Conservation (phyloP, 2,888 invertebrate species). For the Perizoma flavofasciatum region DNA sequence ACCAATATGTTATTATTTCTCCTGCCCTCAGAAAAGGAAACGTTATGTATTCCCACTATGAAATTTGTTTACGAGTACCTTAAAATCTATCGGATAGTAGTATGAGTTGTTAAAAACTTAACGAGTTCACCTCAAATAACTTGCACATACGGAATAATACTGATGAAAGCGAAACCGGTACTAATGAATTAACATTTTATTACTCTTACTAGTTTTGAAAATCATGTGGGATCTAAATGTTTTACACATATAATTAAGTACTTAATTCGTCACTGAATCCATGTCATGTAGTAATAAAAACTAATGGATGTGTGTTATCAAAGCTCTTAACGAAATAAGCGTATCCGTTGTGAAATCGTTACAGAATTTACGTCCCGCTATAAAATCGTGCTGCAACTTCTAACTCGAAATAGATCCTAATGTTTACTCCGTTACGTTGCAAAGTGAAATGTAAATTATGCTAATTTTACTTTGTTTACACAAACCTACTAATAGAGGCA, state of each 20-base stretch:
- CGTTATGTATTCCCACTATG: not conserved
- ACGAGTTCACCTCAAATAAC: slow-evolving; percentile 1
- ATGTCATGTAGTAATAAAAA: slow-evolving; percentile 43
- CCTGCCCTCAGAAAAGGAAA: no score
- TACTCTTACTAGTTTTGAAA: slow-evolving; percentile 20
- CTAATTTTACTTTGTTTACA: slow-evolving; percentile 44
- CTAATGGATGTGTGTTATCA: slow-evolving; percentile 43
- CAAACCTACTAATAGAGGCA: slow-evolving; percentile 36
- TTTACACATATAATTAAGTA: slow-evolving; percentile 18
- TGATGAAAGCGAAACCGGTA: slow-evolving; percentile 27
- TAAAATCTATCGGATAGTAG: not conserved
- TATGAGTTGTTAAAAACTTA: not conserved
- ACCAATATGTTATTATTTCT: no score
- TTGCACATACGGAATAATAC: slow-evolving; percentile 18
- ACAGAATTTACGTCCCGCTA: slow-evolving; percentile 45
- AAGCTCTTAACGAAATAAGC: slow-evolving; percentile 39
- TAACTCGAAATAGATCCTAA: slow-evolving; percentile 56
- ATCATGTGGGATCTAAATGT: slow-evolving; percentile 7
- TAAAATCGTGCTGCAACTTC: slow-evolving; percentile 50
- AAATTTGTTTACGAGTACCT: not conserved
- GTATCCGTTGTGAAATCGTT: slow-evolving; percentile 48
- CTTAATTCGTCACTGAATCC: slow-evolving; percentile 34
- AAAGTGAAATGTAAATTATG: slow-evolving; percentile 44
- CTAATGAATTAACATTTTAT: slow-evolving; percentile 30
- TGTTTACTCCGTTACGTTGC: slow-evolving; percentile 47